These are phyloP conservation scores for Prinia subflava DNA, from an alignment of 2,113 vertebrate species.

Conservation along the genomic window DNA sequence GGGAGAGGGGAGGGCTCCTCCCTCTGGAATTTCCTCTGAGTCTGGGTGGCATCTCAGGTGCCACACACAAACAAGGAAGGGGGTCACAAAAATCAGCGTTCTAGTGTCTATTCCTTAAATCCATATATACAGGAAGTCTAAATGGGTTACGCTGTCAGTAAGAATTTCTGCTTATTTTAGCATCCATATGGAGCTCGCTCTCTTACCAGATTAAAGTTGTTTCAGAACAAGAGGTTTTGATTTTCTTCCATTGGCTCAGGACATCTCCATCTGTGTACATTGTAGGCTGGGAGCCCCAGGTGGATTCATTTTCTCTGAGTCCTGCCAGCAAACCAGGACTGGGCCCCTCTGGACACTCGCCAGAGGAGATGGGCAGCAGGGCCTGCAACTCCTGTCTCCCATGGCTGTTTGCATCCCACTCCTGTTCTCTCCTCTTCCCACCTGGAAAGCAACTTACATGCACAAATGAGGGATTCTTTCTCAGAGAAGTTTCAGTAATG, in stretches of 20 bases:
- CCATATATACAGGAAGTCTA: not conserved
- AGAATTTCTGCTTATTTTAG: not conserved
- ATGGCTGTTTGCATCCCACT: not conserved
- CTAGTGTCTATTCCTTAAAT: not conserved
- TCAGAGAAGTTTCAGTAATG: not conserved
- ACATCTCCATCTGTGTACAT: not conserved
- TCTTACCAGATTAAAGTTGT: not conserved
- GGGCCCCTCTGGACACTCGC: not conserved
- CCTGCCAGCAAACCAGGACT: not conserved
- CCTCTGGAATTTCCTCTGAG: not conserved
- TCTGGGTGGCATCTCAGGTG: not conserved
- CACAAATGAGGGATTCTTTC: not conserved
- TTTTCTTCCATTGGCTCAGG: not conserved
- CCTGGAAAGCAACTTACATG: not conserved
- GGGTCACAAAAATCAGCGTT: not conserved
- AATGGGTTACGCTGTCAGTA: not conserved
- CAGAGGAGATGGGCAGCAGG: not conserved
- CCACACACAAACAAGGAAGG: not conserved
- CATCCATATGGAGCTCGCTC: not conserved
- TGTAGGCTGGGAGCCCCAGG: not conserved
- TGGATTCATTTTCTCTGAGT: not conserved
- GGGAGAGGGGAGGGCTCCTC: not conserved
- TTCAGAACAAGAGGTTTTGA: constrained; percentile 17
- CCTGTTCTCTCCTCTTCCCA: not conserved
- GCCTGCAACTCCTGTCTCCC: not conserved